These are phyloP conservation scores for Capreolus pygargus DNA, from an alignment of 2,113 vertebrate species.

Conservation along the genomic window DNA sequence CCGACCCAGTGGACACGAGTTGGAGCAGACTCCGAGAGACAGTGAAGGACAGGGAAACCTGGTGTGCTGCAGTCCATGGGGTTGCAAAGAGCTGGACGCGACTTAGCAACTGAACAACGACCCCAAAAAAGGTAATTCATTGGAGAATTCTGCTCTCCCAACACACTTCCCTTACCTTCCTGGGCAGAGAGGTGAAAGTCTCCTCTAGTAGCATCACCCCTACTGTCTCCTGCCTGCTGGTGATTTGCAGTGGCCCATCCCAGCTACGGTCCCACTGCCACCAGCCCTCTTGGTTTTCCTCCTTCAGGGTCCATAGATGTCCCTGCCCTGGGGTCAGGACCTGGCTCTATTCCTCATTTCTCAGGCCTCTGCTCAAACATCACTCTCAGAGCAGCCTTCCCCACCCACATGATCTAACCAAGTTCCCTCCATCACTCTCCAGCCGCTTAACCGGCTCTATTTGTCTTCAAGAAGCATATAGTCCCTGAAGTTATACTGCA, in stretches of 20 bases:
- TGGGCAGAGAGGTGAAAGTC: background rate
- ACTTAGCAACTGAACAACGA: background rate
- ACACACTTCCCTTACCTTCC: background rate
- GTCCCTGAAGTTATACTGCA: background rate
- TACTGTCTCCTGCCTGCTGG: background rate
- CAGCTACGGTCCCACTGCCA: fast-evolving
- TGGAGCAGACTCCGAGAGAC: background rate
- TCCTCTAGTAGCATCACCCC: too few species aligned
- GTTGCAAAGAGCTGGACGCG: background rate
- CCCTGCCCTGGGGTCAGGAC: background rate
- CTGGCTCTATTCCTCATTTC: background rate
- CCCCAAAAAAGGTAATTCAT: background rate
- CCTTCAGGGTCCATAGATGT: background rate
- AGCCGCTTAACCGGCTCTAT: background rate
- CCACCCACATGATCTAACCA: background rate
- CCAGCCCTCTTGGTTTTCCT: background rate
- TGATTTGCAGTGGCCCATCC: fast-evolving
- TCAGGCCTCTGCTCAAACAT: background rate
- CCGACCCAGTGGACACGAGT: background rate
- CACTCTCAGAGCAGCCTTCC: background rate
- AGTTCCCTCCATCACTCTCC: background rate
- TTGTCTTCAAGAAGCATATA: background rate
- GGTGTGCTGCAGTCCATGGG: background rate
- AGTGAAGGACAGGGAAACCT: background rate
- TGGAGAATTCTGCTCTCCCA: background rate